A percentile compares a stretch with the other conserved stretches of the same genome.
Conservation (phyloP, 1,140 invertebrate species). For the Lycorma delicatula region DNA sequence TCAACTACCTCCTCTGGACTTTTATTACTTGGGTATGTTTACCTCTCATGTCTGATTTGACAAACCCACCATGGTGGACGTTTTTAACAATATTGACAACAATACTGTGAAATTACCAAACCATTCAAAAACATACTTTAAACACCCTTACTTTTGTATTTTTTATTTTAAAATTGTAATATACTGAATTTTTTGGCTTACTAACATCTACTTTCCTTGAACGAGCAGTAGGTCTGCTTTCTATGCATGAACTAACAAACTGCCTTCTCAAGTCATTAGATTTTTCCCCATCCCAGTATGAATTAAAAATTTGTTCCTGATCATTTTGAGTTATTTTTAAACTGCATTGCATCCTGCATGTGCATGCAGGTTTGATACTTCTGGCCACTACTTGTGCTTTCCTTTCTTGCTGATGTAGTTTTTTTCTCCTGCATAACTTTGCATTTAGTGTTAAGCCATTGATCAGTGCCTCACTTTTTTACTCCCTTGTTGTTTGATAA, state of each 20-base stretch:
- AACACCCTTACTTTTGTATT: constrained; percentile 7
- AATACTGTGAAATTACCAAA: constrained; percentile 3
- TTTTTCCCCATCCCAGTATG: not conserved
- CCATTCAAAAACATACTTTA: constrained; percentile 4
- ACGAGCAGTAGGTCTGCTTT: not conserved
- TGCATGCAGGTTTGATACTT: not conserved
- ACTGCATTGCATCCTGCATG: not conserved
- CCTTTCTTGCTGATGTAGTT: constrained; percentile 3
- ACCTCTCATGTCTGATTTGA: constrained; percentile 6
- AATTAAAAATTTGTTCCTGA: not conserved
- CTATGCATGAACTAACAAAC: not conserved
- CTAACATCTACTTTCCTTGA: constrained; percentile 6
- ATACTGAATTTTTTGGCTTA: constrained; percentile 3
- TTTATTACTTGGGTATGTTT: constrained; percentile 7
- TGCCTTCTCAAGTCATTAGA: not conserved
- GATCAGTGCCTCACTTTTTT: not conserved
- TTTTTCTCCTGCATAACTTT: not conserved
- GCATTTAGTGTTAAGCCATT: not conserved
- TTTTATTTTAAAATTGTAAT: constrained; percentile 7
- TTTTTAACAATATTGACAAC: constrained; percentile 7
- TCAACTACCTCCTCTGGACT: constrained; percentile 4
- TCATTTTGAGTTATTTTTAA: not conserved
- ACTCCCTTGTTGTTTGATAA: not conserved
- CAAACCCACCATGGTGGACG: constrained; percentile 1
- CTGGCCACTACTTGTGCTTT: not conserved